Evolutionary conservation across 2,113 vertebrate species (phyloP).

Genomic region (Carlito syrichta): DNA sequence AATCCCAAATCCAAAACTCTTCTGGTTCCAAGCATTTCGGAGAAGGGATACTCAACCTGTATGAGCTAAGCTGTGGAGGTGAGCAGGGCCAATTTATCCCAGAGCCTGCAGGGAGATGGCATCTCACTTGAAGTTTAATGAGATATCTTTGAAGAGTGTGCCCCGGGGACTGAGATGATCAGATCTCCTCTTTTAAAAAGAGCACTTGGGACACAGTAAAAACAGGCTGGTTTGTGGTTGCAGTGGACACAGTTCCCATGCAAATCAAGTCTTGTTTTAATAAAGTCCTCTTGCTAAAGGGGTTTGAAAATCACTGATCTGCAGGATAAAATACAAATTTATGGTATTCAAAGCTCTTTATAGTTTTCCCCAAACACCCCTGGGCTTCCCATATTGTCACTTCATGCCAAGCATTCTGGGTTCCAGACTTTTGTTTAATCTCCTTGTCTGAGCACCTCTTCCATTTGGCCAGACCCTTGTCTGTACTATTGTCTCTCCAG

Average conservation of each 20-base stretch:
- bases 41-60: not conserved
- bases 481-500: not conserved
- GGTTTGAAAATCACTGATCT: not conserved
- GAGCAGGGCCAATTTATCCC: not conserved
- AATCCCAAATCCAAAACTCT: not conserved
- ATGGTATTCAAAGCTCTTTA: not conserved
- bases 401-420: not conserved
- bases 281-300: not conserved
- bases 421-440: not conserved
- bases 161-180: not conserved
- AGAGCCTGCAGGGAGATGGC: not conserved
- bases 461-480: not conserved
- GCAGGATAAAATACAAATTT: not conserved
- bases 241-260: not conserved
- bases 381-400: not conserved
- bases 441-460: not conserved
- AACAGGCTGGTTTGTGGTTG: not conserved
- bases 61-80: not conserved
- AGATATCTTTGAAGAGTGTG: not conserved
- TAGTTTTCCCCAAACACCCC: not conserved
- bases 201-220: not conserved
- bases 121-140: not conserved
- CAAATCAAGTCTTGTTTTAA: not conserved
- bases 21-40: not conserved
- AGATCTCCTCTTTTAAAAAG: not conserved